Conservation (phyloP, 2,113 vertebrate genomes). For the Rhombomys opimus region DNA sequence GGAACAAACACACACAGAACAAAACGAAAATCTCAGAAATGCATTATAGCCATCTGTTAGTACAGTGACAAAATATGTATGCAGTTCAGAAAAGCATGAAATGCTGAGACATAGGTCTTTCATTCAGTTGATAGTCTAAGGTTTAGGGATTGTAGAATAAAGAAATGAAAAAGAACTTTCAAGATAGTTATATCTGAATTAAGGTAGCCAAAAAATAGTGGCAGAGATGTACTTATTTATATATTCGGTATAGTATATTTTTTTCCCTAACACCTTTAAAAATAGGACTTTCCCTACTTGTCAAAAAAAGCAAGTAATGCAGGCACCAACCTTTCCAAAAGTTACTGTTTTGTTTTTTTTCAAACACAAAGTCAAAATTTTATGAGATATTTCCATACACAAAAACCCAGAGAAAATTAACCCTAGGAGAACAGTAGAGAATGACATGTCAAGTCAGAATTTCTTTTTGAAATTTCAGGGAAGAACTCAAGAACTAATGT, state of each 20-base stretch:
- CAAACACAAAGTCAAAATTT: constrained; percentile 7
- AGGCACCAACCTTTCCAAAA: constrained; percentile 12
- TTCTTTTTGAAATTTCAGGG: not conserved
- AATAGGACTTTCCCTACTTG: constrained; percentile 46
- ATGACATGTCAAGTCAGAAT: not conserved
- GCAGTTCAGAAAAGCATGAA: not conserved
- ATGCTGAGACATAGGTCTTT: not conserved
- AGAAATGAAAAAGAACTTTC: constrained; percentile 31
- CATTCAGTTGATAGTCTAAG: not conserved
- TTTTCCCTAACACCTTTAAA: constrained; percentile 34
- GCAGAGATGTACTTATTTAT: constrained; percentile 45
- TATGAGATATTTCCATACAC: constrained; percentile 7
- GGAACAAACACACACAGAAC: no score
- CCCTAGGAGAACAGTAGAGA: not conserved
- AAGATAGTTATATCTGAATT: constrained; percentile 47
- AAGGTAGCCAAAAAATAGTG: constrained; percentile 44
- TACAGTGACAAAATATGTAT: not conserved
- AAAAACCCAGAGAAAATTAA: constrained; percentile 17
- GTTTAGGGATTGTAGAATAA: not conserved
- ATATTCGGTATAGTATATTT: constrained; percentile 8
- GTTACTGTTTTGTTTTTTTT: not conserved
- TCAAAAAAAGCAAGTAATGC: constrained; percentile 23
- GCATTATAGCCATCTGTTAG: not conserved
- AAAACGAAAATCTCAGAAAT: not conserved
- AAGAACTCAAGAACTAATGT: not conserved